phyloP scores from a whole-genome alignment of 1,140 invertebrate species.

The Papilio machaon region DNA sequence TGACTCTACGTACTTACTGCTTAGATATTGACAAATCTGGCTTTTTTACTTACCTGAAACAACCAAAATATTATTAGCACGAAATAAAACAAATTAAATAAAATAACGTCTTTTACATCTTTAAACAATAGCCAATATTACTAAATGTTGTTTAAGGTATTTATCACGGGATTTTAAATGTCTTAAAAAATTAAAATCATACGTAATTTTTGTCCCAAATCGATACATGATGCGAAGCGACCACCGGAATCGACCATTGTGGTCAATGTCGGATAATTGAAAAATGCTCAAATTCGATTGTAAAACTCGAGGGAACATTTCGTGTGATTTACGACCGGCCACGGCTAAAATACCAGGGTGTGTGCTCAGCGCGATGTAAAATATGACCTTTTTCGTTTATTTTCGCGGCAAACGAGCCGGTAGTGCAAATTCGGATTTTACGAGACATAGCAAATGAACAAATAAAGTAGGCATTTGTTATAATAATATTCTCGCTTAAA shows the following conservation, averaged over 20 bases:
- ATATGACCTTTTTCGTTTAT: conserved; percentile 46
- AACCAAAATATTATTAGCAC: conserved; percentile 48
- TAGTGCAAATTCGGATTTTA: conserved; percentile 45
- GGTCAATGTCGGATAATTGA: conserved; percentile 77
- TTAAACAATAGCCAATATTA: not conserved
- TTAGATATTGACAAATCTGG: not conserved
- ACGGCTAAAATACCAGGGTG: conserved; percentile 53
- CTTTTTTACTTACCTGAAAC: conserved; percentile 62
- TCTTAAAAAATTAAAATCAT: not conserved
- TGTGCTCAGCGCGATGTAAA: conserved; percentile 41
- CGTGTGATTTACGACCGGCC: conserved; percentile 67
- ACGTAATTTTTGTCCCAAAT: conserved; percentile 54
- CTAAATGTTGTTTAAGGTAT: not conserved
- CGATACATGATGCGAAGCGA: conserved; percentile 66
- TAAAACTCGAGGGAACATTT: conserved; percentile 61
- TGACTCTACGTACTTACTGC: not conserved
- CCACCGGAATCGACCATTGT: conserved; percentile 67
- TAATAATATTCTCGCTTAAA: not conserved
- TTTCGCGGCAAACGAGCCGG: conserved; percentile 44
- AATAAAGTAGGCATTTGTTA: conserved; percentile 23
- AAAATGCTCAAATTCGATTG: conserved; percentile 75
- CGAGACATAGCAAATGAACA: conserved; percentile 37
- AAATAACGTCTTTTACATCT: not conserved
- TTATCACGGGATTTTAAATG: not conserved
- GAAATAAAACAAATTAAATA: conserved; percentile 39